Percentiles rank a stretch among this genome's conserved stretches.
phyloP scores from a whole-genome alignment of 2,888 invertebrate species.

The Ochropleura leucogaster region DNA sequence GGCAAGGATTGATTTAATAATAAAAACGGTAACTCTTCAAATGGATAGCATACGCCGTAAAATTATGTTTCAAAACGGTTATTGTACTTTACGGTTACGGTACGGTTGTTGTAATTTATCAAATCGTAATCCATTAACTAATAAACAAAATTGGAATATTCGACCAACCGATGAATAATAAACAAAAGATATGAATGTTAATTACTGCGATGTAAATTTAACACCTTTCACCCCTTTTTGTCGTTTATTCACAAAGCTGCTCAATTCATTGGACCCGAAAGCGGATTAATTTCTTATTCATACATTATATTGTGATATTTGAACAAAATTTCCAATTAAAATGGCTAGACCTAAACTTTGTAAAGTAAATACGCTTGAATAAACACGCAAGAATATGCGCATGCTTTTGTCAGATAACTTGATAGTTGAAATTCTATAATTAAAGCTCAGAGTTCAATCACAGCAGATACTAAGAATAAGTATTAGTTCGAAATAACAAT shows the following conservation, averaged over 20 bases:
- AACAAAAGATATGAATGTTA: conserved; percentile 61
- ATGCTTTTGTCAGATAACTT: conserved; percentile 9
- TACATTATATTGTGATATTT: conserved; percentile 56
- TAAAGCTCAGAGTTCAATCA: conserved; percentile 25
- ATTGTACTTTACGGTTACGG: conserved; percentile 13
- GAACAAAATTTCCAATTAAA: conserved; percentile 57
- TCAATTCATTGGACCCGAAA: conserved; percentile 53
- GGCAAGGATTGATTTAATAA: conserved; percentile 11
- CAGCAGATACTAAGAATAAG: conserved; percentile 7
- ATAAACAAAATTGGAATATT: conserved; percentile 50
- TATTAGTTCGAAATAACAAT: conserved; percentile 35
- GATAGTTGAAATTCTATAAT: conserved; percentile 14
- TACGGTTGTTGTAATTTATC: no score
- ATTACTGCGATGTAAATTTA: conserved; percentile 63
- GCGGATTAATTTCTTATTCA: conserved; percentile 64
- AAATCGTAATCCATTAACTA: conserved; percentile 23
- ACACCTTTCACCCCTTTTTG: conserved; percentile 59
- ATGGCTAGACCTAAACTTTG: conserved; percentile 23
- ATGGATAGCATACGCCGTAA: neutral
- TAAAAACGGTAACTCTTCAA: neutral
- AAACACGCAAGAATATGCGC: conserved; percentile 32
- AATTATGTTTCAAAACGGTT: neutral
- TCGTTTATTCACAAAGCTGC: conserved; percentile 62
- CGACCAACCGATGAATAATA: conserved; percentile 42
- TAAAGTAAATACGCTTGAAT: conserved; percentile 26